Conservation (phyloP, 1,140 invertebrate genomes). For the Luehdorfia chinensis region DNA sequence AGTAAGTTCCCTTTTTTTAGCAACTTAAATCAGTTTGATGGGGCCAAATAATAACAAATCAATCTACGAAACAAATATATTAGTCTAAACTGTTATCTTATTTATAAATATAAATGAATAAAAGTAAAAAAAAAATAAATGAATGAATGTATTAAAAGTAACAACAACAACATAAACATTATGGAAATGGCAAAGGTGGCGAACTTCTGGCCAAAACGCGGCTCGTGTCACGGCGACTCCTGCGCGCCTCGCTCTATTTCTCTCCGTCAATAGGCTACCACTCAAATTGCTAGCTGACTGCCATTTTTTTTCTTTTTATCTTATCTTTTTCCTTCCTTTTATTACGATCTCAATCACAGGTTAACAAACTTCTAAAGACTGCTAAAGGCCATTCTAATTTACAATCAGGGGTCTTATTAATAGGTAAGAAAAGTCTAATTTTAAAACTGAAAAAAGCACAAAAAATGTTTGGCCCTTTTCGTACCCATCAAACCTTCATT, state of each 20-base stretch:
- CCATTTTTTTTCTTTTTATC: slow-evolving; percentile 56
- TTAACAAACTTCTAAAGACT: slow-evolving; percentile 43
- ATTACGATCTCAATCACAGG: slow-evolving; percentile 43
- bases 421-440: slow-evolving; percentile 38
- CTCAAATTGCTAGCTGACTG: slow-evolving; percentile 53
- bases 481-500: slow-evolving; percentile 27
- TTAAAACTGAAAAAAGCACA: slow-evolving; percentile 21
- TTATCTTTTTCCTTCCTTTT: slow-evolving; percentile 41
- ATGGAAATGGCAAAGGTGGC: slow-evolving; percentile 53
- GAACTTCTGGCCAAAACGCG: slow-evolving; percentile 32
- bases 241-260: slow-evolving; percentile 51
- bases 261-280: slow-evolving; percentile 52
- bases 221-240: slow-evolving; percentile 55
- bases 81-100: no score
- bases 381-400: slow-evolving; percentile 42
- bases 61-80: no score
- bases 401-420: slow-evolving; percentile 30
- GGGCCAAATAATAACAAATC: no score
- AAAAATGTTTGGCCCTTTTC: slow-evolving; percentile 41
- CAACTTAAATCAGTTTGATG: no score
- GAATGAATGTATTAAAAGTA: no score
- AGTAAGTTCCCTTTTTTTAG: no score
- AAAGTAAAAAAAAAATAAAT: no score
- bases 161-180: no score
- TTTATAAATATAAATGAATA: no score